These are phyloP conservation scores for Hipposideros larvatus DNA, from an alignment of 2,797 vertebrate genomes.

Conservation along the genomic window DNA sequence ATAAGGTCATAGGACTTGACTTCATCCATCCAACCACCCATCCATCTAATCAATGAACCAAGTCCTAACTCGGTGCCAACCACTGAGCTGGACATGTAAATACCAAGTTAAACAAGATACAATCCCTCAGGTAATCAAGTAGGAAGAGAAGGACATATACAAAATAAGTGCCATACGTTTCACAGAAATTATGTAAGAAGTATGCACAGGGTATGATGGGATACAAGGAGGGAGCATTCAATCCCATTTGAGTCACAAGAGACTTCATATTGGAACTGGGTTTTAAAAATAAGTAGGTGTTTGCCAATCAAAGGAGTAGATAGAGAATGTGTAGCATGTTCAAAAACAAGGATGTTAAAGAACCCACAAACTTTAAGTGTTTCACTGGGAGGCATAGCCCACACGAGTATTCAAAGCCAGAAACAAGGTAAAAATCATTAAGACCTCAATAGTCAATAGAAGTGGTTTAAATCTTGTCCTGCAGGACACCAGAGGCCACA, in stretches of 20 bases:
- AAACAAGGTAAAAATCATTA: conserved; percentile 39
- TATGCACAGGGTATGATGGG: neutral
- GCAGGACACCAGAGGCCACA: neutral
- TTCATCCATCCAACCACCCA: neutral
- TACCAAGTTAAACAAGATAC: conserved; percentile 12
- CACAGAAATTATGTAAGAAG: neutral
- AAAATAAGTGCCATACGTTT: neutral
- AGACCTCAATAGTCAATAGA: neutral
- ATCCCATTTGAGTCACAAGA: conserved; percentile 10
- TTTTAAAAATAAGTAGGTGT: conserved; percentile 42
- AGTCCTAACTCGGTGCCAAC: neutral
- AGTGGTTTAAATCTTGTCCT: neutral
- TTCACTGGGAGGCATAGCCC: neutral
- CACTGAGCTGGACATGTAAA: neutral
- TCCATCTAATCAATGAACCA: neutral
- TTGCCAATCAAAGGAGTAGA: neutral
- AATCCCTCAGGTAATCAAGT: neutral
- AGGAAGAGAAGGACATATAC: neutral
- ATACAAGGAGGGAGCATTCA: neutral
- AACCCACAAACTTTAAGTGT: neutral
- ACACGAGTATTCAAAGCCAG: neutral
- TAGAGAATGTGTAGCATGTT: neutral
- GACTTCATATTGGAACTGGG: neutral
- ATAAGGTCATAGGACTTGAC: neutral
- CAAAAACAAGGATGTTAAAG: neutral